Conservation (phyloP, 64 coral and sea anemone genomes). For the Montipora cactus region DNA sequence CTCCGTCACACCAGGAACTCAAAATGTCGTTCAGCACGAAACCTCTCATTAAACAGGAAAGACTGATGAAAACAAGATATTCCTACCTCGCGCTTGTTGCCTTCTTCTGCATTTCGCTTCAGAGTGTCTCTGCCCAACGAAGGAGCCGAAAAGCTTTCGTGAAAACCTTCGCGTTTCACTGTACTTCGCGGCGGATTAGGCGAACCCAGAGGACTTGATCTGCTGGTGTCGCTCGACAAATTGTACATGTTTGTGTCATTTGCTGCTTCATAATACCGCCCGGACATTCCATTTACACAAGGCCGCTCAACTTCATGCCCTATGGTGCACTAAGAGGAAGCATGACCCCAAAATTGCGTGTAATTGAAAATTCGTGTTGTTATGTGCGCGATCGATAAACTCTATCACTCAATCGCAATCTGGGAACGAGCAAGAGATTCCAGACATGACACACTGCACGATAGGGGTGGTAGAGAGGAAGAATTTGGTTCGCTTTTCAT, state of each 20-base stretch:
- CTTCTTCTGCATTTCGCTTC: slow-evolving; percentile 43
- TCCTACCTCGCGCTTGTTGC: slow-evolving; percentile 30
- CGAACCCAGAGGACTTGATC: not conserved
- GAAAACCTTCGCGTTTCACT: not conserved
- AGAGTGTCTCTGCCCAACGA: slow-evolving; percentile 22
- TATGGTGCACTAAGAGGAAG: not conserved
- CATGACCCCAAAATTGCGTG: not conserved
- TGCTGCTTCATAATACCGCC: slow-evolving; percentile 18
- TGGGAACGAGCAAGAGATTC: too few species aligned
- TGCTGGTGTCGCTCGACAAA: slow-evolving; percentile 6
- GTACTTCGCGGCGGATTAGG: slow-evolving; percentile 5
- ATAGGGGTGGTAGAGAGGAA: too few species aligned
- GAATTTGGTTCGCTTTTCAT: too few species aligned
- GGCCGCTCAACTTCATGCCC: not conserved
- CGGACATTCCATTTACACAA: slow-evolving; percentile 54
- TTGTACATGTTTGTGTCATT: slow-evolving; percentile 28
- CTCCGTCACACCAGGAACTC: not conserved
- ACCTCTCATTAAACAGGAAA: not conserved
- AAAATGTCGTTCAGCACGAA: not conserved
- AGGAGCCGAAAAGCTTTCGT: slow-evolving; percentile 8
- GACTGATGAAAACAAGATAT: not conserved
- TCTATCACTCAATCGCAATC: too few species aligned
- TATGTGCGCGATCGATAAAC: too few species aligned
- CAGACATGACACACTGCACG: too few species aligned
- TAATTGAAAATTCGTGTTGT: too few species aligned